Percentiles rank a stretch among this genome's conserved stretches.
Conservation (phyloP, 2,797 vertebrate genomes). For the Mus minutoides region DNA sequence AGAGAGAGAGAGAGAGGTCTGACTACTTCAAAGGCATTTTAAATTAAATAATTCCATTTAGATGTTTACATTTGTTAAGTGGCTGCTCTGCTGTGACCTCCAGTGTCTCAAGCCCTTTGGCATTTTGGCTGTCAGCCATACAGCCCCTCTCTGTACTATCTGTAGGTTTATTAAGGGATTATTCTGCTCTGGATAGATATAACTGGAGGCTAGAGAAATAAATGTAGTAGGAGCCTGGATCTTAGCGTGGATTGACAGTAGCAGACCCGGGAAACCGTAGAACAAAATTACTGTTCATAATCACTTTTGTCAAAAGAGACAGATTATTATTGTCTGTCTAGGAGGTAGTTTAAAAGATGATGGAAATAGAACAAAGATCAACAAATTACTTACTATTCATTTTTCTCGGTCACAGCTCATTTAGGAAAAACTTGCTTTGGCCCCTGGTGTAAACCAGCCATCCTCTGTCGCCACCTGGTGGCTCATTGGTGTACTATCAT, state of each 20-base stretch:
- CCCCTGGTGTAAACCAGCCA: background rate
- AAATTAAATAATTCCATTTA: background rate
- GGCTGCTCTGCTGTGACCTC: background rate
- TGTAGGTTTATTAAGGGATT: background rate
- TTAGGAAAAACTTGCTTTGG: background rate
- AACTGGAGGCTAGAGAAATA: background rate
- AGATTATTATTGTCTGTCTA: background rate
- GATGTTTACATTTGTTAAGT: background rate
- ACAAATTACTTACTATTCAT: too few relatives aligned
- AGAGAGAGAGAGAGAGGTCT: too few relatives aligned
- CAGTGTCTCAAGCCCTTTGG: background rate
- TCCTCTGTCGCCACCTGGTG: slow-evolving; percentile 72
- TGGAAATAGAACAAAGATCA: background rate
- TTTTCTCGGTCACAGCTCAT: background rate
- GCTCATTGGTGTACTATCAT: background rate
- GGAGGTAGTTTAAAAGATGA: background rate
- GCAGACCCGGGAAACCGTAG: background rate
- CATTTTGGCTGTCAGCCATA: background rate
- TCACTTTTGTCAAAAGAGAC: background rate
- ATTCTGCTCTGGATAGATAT: background rate
- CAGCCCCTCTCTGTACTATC: background rate
- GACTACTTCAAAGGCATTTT: background rate
- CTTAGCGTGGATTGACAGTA: background rate
- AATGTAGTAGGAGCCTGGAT: background rate
- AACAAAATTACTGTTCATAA: background rate